Base-by-base conservation (phyloP, 2,113 vertebrate genomes). In the Pan paniscus region DNA sequence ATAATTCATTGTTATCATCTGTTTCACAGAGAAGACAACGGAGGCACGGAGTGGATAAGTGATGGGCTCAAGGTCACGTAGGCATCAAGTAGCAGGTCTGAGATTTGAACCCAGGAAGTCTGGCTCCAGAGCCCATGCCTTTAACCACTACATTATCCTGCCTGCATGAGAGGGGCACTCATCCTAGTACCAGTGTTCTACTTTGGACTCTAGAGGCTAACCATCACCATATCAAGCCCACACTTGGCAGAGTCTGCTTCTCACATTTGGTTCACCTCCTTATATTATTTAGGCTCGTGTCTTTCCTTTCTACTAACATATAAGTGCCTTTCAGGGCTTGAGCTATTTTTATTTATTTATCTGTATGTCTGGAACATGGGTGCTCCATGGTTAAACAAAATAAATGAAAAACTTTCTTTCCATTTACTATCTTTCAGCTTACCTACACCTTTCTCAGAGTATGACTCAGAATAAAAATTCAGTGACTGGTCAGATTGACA, bases 401-500 rank as follows among this genome's bases (percentile, higher is more conserved):
- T 70, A 10, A 94, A 80, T 8, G 14, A 82, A 78, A 87, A 32
- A 17, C 4, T 78, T 73, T 2, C 30, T 92, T 93, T 89, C 32
- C 23, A 23, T 94, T 95, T 32, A 32, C 9, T 83, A 38, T 1
- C 46, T n/a, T 67, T n/a, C 27, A 48, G 32, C 30, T 83, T 93
- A 59, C 46, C 43, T 57, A 50, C 1, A 40, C 3, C 14, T 68
- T 48, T 90, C n/a, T 76, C 48, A 80, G 68, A 70, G 35, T 67
- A 12, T 67, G 22, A 43, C 48, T 91, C 64, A 92, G 52, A 92
- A 64, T 83, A 59, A 94, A 95, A 95, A 79, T 88, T 57, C 16
- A 59, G 20, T 81, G 43, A 67, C 55, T 38, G 32, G 32, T 35
- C 16, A 80, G 82, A 79, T 20, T 46, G 52, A 72, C 70, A 46